Conservation (phyloP, 2,888 invertebrate genomes). For the Lepas anatifera region DNA sequence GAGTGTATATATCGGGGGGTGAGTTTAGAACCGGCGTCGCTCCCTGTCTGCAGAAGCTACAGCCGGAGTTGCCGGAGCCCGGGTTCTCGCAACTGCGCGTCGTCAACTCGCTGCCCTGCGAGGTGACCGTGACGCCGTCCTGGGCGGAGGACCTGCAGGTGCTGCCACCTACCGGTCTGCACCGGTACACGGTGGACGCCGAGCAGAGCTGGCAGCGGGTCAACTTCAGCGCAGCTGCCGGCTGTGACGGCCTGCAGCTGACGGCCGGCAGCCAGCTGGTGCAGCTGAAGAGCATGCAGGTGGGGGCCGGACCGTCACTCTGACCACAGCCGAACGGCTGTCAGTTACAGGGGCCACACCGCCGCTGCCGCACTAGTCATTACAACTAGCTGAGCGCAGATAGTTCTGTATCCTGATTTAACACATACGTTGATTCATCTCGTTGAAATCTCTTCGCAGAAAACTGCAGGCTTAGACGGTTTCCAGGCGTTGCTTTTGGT, state of each 20-base stretch:
- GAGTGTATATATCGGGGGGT: no score
- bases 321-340: no score
- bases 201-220: not conserved
- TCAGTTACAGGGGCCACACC: no score
- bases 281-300: not conserved
- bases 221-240: not conserved
- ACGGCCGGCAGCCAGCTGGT: not conserved
- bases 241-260: not conserved
- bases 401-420: no score
- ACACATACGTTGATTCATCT: no score
- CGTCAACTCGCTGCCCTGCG: slow-evolving; percentile 50
- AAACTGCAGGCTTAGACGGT: no score
- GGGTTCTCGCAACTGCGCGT: slow-evolving; percentile 44
- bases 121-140: slow-evolving; percentile 33
- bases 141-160: not conserved
- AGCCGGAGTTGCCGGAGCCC: slow-evolving; percentile 34
- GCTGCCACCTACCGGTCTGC: not conserved
- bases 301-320: no score
- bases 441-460: no score
- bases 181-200: not conserved
- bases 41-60: slow-evolving; percentile 32
- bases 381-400: no score
- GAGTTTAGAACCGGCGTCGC: no score
- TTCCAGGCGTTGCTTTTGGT: not conserved
- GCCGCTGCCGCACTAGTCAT: no score